Conservation (phyloP, 1,140 invertebrate species). For the Apis cerana region DNA sequence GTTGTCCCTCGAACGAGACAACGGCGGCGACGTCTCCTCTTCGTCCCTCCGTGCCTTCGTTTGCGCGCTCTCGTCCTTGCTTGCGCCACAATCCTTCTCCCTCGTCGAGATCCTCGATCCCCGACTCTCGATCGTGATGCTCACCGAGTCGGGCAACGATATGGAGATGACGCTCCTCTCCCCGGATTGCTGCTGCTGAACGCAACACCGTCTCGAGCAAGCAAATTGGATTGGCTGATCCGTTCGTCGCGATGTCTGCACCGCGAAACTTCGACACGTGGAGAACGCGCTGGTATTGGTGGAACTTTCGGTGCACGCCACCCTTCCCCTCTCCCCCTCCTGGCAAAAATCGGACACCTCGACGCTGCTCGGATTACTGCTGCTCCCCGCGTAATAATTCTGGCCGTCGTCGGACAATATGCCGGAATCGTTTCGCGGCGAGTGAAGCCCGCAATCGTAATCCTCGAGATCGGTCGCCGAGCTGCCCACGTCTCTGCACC, state of each 20-base stretch:
- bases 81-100: conserved; percentile 48
- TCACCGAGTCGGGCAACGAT: conserved; percentile 72
- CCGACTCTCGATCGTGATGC: conserved; percentile 71
- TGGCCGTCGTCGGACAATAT: conserved; percentile 68
- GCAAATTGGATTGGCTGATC: neutral
- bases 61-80: conserved; percentile 62
- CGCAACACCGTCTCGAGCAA: conserved; percentile 23
- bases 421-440: conserved; percentile 67
- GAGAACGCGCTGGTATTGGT: conserved; percentile 61
- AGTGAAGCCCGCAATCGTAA: conserved; percentile 51
- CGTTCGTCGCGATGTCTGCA: conserved; percentile 30
- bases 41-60: conserved; percentile 58
- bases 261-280: conserved; percentile 37
- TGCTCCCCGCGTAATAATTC: conserved; percentile 65
- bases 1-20: neutral
- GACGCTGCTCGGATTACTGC: conserved; percentile 63
- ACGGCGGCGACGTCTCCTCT: neutral
- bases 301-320: conserved; percentile 60
- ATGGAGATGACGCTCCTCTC: conserved; percentile 74
- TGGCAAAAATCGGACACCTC: conserved; percentile 55
- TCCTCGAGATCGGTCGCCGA: conserved; percentile 59
- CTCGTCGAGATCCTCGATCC: conserved; percentile 71
- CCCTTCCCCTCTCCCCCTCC: conserved; percentile 26
- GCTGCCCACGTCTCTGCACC: conserved; percentile 66
- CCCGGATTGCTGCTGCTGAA: neutral